Evolutionary conservation across 2,888 invertebrate species (phyloP).

Genomic region (Mythimna impura): DNA sequence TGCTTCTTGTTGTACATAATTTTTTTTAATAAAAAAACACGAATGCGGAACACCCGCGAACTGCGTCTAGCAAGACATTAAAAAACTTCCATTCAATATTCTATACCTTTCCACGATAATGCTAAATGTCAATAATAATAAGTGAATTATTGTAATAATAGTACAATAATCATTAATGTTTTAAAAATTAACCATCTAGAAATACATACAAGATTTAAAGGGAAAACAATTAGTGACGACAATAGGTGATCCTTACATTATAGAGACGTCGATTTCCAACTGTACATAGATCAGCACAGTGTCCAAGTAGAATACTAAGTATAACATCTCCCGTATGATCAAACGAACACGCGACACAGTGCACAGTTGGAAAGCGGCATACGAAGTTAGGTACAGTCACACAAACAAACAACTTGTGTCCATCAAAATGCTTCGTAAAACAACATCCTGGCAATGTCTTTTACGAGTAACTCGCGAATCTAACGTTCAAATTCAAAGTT

Average conservation of each 20-base stretch:
- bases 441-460: conserved; percentile 84
- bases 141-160: conserved; percentile 86
- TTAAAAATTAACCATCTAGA: conserved; percentile 85
- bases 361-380: conserved; percentile 69
- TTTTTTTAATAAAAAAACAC: conserved; percentile 70
- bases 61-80: conserved; percentile 71
- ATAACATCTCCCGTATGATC: conserved; percentile 61
- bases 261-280: conserved; percentile 67
- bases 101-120: conserved; percentile 84
- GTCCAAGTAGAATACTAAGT: conserved; percentile 56
- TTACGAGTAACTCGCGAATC: conserved; percentile 72
- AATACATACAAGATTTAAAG: conserved; percentile 85
- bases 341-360: conserved; percentile 54
- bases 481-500: conserved; percentile 69
- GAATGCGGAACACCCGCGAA: conserved; percentile 71
- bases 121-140: conserved; percentile 85
- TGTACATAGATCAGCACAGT: conserved; percentile 56
- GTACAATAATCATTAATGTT: conserved; percentile 86
- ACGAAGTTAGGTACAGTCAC: conserved; percentile 79
- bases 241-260: conserved; percentile 86
- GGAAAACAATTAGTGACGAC: conserved; percentile 87
- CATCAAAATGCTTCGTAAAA: conserved; percentile 80
- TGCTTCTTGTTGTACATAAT: conserved; percentile 89
- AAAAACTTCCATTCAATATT: conserved; percentile 77
- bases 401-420: conserved; percentile 83